These are phyloP conservation scores for Gobiocypris rarus DNA, from an alignment of 2,113 vertebrate genomes.

Conservation along the genomic window DNA sequence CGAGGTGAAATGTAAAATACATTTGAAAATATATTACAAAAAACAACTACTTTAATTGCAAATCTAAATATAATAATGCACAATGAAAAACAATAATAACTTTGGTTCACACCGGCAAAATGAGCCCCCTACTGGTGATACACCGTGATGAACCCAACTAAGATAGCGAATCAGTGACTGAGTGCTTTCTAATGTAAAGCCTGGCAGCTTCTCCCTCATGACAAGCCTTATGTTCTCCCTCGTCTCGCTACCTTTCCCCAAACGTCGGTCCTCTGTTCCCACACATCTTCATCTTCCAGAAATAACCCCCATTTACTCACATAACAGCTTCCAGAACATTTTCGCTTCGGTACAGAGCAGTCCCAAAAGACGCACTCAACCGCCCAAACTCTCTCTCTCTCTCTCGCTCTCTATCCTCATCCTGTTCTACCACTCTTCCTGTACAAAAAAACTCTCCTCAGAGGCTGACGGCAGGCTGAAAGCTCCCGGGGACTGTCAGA, in stretches of 20 bases:
- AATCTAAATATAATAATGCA: neutral
- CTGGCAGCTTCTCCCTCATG: conserved; percentile 61
- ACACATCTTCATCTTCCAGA: conserved; percentile 66
- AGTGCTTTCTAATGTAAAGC: conserved; percentile 68
- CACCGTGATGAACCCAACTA: neutral
- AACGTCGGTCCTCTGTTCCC: conserved; percentile 64
- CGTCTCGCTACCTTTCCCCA: conserved; percentile 58
- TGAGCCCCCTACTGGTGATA: conserved; percentile 4
- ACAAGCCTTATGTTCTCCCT: conserved; percentile 36
- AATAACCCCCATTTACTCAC: conserved; percentile 75
- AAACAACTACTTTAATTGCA: neutral
- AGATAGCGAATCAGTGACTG: conserved; percentile 40
- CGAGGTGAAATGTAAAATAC: too few relatives aligned
- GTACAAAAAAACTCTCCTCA: neutral
- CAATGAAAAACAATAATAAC: neutral
- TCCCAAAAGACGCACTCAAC: conserved; percentile 63
- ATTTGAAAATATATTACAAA: too few relatives aligned
- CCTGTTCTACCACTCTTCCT: conserved; percentile 17
- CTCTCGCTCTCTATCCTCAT: conserved; percentile 4
- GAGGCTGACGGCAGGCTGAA: conserved; percentile 65
- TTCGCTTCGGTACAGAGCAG: conserved; percentile 64
- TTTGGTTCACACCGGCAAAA: neutral
- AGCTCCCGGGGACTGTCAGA: conserved; percentile 71
- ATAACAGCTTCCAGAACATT: conserved; percentile 73
- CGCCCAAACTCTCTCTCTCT: conserved; percentile 26